A percentile compares a stretch with the other conserved stretches of the same genome.
phyloP scores from a whole-genome alignment of 1,140 invertebrate genomes.

The Pristionchus pacificus region DNA sequence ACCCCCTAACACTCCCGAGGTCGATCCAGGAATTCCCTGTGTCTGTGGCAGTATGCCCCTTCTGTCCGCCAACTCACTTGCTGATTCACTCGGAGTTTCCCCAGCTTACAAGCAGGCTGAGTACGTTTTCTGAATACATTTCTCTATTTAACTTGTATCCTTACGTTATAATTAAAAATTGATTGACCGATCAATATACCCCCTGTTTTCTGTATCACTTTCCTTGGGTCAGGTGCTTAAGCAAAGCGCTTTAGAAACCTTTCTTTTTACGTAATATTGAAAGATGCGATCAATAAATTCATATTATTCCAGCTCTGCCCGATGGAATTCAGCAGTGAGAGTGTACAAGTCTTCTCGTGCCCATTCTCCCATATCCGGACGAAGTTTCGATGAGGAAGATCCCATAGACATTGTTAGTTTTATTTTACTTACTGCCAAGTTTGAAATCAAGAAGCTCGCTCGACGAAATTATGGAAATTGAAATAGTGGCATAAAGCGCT shows the following conservation, averaged over 20 bases:
- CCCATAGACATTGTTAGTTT: constrained; percentile 11
- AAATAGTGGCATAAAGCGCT: no score
- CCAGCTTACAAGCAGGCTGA: constrained; percentile 53
- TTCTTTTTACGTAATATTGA: no score
- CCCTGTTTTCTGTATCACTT: no score
- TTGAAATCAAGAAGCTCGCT: no score
- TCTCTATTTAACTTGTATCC: no score
- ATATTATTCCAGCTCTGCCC: constrained; percentile 40
- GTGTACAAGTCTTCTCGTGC: constrained; percentile 53
- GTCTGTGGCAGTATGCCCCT: constrained; percentile 11
- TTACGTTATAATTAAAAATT: no score
- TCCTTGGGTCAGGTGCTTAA: no score
- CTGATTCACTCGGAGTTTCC: constrained; percentile 48
- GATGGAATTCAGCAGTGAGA: constrained; percentile 52
- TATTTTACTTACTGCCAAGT: constrained; percentile 11
- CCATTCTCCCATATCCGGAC: constrained; percentile 41
- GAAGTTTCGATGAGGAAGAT: constrained; percentile 8
- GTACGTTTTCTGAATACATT: constrained; percentile 37
- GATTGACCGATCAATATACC: no score
- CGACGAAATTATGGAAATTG: no score
- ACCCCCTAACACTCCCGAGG: neutral
- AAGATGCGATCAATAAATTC: neutral
- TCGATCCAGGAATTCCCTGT: neutral
- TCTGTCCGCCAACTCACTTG: constrained; percentile 43
- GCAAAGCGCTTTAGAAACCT: no score